Conservation (phyloP, 1,140 invertebrate genomes). For the Formica selysi region DNA sequence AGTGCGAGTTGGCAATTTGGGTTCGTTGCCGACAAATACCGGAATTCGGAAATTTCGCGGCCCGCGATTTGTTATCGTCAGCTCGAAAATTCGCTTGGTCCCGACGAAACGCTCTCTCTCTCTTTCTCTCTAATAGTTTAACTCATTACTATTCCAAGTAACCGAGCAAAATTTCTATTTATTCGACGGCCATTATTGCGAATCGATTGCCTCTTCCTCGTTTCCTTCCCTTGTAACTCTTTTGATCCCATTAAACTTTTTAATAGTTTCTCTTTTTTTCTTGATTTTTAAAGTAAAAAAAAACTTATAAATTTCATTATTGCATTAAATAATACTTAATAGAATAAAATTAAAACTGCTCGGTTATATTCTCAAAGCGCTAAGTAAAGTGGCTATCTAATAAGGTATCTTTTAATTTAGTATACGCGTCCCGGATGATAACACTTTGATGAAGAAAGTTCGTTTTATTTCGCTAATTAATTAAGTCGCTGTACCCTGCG, state of each 20-base stretch:
- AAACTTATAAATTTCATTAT: not conserved
- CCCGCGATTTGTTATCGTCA: slow-evolving; percentile 16
- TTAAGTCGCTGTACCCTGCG: slow-evolving; percentile 1
- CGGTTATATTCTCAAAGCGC: not conserved
- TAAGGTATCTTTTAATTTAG: not conserved
- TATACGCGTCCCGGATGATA: not conserved
- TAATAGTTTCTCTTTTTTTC: not conserved
- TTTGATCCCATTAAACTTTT: not conserved
- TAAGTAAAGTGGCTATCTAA: not conserved
- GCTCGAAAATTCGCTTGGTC: slow-evolving; percentile 1
- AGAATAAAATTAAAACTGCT: not conserved
- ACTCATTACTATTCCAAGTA: not conserved
- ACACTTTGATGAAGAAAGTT: slow-evolving; percentile 22
- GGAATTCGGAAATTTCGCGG: slow-evolving; percentile 29
- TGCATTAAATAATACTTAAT: not conserved
- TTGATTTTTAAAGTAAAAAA: not conserved
- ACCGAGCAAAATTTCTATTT: not conserved
- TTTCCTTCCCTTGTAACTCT: not conserved
- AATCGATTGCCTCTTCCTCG: not conserved
- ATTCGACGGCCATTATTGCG: not conserved
- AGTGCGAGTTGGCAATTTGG: slow-evolving; percentile 4
- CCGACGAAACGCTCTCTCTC: not conserved
- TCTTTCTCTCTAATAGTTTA: not conserved
- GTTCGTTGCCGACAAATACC: not conserved
- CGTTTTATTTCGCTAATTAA: slow-evolving; percentile 12